Conservation (phyloP, 2,113 vertebrate species). For the Argyrosomus japonicus region DNA sequence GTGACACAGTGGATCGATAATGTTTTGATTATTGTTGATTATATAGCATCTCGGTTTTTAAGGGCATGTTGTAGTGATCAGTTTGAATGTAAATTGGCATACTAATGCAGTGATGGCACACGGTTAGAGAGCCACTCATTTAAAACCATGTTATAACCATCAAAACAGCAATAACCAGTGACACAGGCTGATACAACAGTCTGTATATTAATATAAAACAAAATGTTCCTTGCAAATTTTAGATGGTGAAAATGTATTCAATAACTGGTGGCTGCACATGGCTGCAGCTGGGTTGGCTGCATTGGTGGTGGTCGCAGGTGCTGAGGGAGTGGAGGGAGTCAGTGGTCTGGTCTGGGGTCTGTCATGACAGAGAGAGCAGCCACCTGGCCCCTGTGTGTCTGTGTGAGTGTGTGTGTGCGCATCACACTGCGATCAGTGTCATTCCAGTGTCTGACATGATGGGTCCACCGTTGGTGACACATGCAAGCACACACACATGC, state of each 20-base stretch:
- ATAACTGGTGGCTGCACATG: conserved; percentile 63
- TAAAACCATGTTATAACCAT: neutral
- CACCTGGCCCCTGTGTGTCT: conserved; percentile 46
- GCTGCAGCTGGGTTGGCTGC: conserved; percentile 58
- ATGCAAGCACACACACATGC: conserved; percentile 30
- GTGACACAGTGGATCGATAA: too few relatives aligned
- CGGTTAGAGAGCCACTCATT: neutral
- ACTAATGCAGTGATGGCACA: neutral
- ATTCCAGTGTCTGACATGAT: conserved; percentile 71
- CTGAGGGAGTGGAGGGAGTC: conserved; percentile 51
- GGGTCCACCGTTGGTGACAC: conserved; percentile 55
- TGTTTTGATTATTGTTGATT: conserved; percentile 11
- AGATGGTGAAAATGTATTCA: conserved; percentile 53
- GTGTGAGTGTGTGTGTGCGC: conserved; percentile 29
- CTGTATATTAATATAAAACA: conserved; percentile 18
- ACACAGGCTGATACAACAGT: neutral
- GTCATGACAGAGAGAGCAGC: conserved; percentile 64
- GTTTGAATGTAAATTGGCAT: conserved; percentile 8
- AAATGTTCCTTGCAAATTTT: conserved; percentile 45
- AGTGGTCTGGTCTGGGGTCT: conserved; percentile 60
- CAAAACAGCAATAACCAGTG: conserved; percentile 3
- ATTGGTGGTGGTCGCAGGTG: conserved; percentile 64
- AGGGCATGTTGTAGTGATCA: neutral
- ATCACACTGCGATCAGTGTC: conserved; percentile 60
- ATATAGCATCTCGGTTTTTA: neutral